These are phyloP conservation scores for Troides aeacus DNA, from an alignment of 2,888 invertebrate genomes.

Conservation along the genomic window DNA sequence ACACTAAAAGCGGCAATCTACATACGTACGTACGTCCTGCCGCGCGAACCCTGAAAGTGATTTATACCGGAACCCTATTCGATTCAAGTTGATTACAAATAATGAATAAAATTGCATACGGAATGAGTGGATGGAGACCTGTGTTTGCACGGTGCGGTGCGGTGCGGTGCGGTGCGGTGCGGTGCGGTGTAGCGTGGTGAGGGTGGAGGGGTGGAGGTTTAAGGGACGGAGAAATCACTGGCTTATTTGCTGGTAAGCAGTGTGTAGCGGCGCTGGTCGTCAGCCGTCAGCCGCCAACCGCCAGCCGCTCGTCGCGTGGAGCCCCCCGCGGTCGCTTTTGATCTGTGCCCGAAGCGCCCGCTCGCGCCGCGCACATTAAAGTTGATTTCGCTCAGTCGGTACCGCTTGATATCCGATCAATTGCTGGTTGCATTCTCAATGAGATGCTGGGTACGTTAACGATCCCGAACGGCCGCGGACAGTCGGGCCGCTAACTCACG, in stretches of 20 bases:
- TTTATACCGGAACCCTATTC: slow-evolving; percentile 76
- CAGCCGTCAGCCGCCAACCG: slow-evolving; percentile 41
- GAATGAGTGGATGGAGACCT: slow-evolving; percentile 72
- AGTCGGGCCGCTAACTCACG: no score
- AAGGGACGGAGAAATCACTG: no score
- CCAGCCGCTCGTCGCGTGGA: slow-evolving; percentile 11
- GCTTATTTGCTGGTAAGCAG: slow-evolving; percentile 55
- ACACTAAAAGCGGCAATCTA: slow-evolving; percentile 77
- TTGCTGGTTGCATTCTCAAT: slow-evolving; percentile 21
- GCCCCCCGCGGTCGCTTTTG: slow-evolving; percentile 26
- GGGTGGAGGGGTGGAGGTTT: no score
- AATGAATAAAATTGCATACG: slow-evolving; percentile 80
- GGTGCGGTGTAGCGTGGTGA: slow-evolving; percentile 14
- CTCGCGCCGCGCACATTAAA: slow-evolving; percentile 27
- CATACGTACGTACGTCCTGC: slow-evolving; percentile 66
- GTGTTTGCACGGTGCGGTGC: slow-evolving; percentile 57
- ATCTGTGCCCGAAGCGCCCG: slow-evolving; percentile 36
- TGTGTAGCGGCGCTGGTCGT: slow-evolving; percentile 41
- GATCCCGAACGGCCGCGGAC: not conserved
- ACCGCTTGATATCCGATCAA: slow-evolving; percentile 21
- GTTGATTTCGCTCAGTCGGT: slow-evolving; percentile 22
- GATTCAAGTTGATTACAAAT: slow-evolving; percentile 80
- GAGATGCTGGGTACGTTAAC: slow-evolving; percentile 12
- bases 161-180: slow-evolving; percentile 27
- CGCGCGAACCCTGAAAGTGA: slow-evolving; percentile 76